Evolutionary conservation across 2,113 vertebrate species (phyloP).

Genomic region (Pterophyllum scalare): DNA sequence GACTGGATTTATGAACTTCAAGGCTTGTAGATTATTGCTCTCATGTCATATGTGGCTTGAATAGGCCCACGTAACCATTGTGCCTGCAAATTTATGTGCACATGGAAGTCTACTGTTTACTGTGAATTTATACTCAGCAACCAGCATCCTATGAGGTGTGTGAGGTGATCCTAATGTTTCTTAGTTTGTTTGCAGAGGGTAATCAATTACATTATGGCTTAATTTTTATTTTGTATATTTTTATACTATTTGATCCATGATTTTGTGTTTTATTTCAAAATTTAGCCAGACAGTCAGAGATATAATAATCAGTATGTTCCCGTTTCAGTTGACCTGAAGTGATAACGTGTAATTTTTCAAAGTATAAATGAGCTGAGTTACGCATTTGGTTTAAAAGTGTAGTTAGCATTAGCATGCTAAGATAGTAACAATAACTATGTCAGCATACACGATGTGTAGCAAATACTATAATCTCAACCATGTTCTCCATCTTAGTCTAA

Average conservation of each 20-base stretch:
- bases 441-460: no score
- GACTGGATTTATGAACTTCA: background rate
- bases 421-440: no score
- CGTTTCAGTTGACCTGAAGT: slow-evolving; percentile 12
- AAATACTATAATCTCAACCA: no score
- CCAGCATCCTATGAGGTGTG: background rate
- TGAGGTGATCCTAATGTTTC: no score
- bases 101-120: background rate
- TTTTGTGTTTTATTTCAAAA: background rate
- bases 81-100: background rate
- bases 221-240: background rate
- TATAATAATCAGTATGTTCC: slow-evolving; percentile 41
- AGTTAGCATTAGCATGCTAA: background rate
- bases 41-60: background rate
- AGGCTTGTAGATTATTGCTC: background rate
- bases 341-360: slow-evolving; percentile 23
- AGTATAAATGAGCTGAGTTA: slow-evolving; percentile 34
- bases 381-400: slow-evolving; percentile 43
- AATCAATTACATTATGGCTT: background rate
- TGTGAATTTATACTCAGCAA: background rate
- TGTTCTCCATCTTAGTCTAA: no score
- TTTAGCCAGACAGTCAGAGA: background rate
- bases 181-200: background rate
- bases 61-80: background rate
- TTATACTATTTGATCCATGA: background rate